Evolutionary conservation across 2,888 invertebrate species (phyloP).

Genomic region (Bruchidius siliquastri): DNA sequence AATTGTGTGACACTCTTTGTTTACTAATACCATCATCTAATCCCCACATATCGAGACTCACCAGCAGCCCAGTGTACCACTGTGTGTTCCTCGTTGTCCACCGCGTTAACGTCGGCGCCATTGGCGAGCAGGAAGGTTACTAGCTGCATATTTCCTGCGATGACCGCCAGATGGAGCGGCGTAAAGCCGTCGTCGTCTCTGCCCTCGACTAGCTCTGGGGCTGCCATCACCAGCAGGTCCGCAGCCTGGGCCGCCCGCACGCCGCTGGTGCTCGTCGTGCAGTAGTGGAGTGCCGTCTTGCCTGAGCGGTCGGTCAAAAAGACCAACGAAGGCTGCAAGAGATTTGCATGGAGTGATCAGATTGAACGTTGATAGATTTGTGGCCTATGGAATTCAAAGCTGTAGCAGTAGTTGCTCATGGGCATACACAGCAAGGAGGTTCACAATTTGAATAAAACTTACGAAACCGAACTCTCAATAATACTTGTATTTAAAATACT

Average conservation of each 20-base stretch:
- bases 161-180: conserved; percentile 90
- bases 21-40: no score
- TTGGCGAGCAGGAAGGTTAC: conserved; percentile 82
- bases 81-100: conserved; percentile 92
- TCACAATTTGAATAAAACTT: no score
- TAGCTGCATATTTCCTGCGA: conserved; percentile 83
- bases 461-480: no score
- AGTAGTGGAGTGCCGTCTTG: conserved; percentile 90
- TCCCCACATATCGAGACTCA: conserved; percentile 45
- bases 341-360: no score
- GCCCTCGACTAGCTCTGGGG: conserved; percentile 78
- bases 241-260: conserved; percentile 59
- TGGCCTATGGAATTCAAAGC: no score
- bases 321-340: conserved; percentile 55
- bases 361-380: no score
- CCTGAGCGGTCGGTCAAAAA: conserved; percentile 74
- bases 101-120: conserved; percentile 83
- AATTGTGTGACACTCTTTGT: no score
- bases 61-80: conserved; percentile 98
- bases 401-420: no score
- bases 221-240: conserved; percentile 70
- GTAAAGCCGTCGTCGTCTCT: conserved; percentile 93
- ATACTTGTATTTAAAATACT: no score
- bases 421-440: no score
- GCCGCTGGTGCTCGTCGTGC: conserved; percentile 53